These are phyloP conservation scores for Alviniconcha strummeri DNA, from an alignment of 2,888 invertebrate species.

Conservation along the genomic window DNA sequence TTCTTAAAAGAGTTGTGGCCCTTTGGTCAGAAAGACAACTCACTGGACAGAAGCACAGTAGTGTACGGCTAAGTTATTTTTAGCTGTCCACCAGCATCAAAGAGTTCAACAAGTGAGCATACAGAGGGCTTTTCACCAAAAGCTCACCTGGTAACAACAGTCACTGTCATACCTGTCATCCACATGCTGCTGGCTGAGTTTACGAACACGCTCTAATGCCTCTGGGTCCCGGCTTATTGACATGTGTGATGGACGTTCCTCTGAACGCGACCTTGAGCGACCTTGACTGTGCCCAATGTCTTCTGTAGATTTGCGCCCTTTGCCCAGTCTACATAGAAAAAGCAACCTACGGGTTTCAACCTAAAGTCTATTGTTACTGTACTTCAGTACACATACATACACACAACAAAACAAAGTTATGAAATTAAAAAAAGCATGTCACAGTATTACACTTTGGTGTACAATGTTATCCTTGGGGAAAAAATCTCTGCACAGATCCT, in stretches of 20 bases:
- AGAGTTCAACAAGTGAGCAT: too few species aligned
- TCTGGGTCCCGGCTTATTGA: constrained; percentile 26
- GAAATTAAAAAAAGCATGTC: too few species aligned
- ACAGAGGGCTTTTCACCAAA: too few species aligned
- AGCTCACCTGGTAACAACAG: neutral
- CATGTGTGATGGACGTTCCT: constrained; percentile 42
- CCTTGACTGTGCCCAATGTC: constrained; percentile 39
- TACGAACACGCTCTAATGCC: neutral
- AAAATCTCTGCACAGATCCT: too few species aligned
- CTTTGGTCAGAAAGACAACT: too few species aligned
- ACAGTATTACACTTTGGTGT: too few species aligned
- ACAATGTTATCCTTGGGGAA: too few species aligned
- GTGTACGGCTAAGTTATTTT: too few species aligned
- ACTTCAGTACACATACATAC: neutral
- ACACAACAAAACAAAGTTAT: neutral
- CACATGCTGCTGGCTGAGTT: constrained; percentile 18
- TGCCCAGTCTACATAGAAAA: constrained; percentile 56
- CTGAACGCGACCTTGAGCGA: constrained; percentile 43
- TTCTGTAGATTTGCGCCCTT: constrained; percentile 58
- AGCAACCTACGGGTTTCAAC: constrained; percentile 6
- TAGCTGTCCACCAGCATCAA: too few species aligned
- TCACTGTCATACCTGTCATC: constrained; percentile 21
- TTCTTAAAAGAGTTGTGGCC: too few species aligned
- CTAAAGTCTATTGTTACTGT: too few species aligned
- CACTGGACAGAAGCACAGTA: too few species aligned